phyloP scores from a whole-genome alignment of 30 jellyfish, hydroid and myxozoan species.

The Hydractinia echinata region DNA sequence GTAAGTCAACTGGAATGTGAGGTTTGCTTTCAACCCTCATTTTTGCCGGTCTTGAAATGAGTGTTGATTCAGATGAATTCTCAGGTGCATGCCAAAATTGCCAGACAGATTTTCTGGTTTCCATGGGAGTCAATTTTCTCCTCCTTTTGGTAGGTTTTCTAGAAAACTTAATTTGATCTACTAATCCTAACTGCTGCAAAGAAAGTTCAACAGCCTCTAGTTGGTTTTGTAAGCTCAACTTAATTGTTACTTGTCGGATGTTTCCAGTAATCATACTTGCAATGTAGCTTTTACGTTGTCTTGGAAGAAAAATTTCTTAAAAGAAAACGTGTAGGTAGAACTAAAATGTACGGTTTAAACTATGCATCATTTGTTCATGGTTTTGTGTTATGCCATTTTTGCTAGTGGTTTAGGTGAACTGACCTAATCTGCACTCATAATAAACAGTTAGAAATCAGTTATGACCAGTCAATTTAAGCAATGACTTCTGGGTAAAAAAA shows the following conservation, averaged over 20 bases:
- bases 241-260: not conserved
- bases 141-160: constrained; percentile 50
- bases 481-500: too few species aligned
- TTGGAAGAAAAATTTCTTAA: too few species aligned
- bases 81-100: constrained; percentile 52
- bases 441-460: too few species aligned
- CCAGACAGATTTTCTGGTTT: constrained; percentile 43
- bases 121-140: constrained; percentile 33
- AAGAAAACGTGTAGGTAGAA: too few species aligned
- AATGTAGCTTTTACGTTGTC: constrained; percentile 4
- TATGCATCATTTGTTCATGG: too few species aligned
- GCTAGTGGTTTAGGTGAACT: too few species aligned
- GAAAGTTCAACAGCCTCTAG: constrained; percentile 35
- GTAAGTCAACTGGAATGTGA: constrained; percentile 28
- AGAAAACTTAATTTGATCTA: constrained; percentile 21
- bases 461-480: too few species aligned
- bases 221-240: constrained; percentile 8
- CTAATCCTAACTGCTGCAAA: constrained; percentile 24
- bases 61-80: constrained; percentile 35
- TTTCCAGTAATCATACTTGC: constrained; percentile 1
- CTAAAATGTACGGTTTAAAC: too few species aligned
- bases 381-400: too few species aligned
- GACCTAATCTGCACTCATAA: too few species aligned
- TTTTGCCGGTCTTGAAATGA: constrained; percentile 30
- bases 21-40: constrained; percentile 36